Evolutionary conservation across 2,113 vertebrate genomes (phyloP).

Genomic region (Parus major): DNA sequence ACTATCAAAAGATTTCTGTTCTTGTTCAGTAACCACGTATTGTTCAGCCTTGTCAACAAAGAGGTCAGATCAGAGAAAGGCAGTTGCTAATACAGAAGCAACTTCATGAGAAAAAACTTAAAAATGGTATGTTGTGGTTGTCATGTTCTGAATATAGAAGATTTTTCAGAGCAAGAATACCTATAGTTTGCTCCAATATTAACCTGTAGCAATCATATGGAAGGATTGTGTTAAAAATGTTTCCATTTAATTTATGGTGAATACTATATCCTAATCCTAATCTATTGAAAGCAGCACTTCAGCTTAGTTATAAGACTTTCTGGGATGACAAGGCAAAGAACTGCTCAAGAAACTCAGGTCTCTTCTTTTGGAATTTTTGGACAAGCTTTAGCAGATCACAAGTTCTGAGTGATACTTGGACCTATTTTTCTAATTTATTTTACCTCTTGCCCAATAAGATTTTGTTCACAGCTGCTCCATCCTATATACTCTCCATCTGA

Average conservation of each 20-base stretch:
- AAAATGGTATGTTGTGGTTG: neutral
- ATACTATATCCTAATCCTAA: neutral
- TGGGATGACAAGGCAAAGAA: neutral
- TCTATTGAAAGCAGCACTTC: neutral
- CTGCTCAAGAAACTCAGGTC: neutral
- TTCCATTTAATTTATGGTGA: neutral
- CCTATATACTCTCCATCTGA: neutral
- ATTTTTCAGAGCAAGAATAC: neutral
- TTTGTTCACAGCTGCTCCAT: neutral
- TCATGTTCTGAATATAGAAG: neutral
- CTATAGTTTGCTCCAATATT: neutral
- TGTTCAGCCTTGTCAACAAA: neutral
- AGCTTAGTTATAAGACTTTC: neutral
- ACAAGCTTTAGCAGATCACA: neutral
- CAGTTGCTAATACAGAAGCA: neutral
- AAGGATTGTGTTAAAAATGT: neutral
- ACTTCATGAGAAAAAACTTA: neutral
- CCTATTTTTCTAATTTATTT: neutral
- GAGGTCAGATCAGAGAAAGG: neutral
- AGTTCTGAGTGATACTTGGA: neutral
- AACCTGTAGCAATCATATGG: neutral
- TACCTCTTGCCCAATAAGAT: neutral
- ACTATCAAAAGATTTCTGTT: neutral
- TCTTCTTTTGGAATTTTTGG: neutral
- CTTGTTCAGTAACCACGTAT: neutral